phyloP scores from a whole-genome alignment of 2,888 invertebrate species.

The Drosophila silvestris region DNA sequence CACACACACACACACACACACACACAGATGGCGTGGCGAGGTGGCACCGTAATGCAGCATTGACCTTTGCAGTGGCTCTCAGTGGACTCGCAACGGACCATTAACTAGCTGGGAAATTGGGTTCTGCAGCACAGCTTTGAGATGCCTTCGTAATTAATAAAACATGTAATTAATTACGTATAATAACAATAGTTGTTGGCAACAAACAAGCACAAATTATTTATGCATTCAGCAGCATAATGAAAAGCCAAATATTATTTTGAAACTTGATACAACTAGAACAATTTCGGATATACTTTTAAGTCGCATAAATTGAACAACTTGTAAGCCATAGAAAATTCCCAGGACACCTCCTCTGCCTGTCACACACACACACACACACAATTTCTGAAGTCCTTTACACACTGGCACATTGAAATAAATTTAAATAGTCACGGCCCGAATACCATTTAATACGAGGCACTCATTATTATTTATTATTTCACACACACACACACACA shows the following conservation, averaged over 20 bases:
- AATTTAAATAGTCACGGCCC: not conserved
- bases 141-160: constrained; percentile 17
- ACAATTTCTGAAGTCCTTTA: not conserved
- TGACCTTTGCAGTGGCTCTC: constrained; percentile 23
- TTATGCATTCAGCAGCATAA: not conserved
- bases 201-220: not conserved
- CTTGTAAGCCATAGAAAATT: not conserved
- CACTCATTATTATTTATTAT: constrained; percentile 5
- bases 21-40: not conserved
- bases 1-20: constrained; percentile 25
- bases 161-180: constrained; percentile 1
- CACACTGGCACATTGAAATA: not conserved
- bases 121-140: not conserved
- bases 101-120: not conserved
- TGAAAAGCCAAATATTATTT: not conserved
- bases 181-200: not conserved
- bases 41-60: constrained; percentile 12
- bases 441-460: not conserved
- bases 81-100: constrained; percentile 21
- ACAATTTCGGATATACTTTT: not conserved
- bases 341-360: not conserved
- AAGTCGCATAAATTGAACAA: not conserved
- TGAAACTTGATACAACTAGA: too few species aligned
- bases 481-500: not conserved
- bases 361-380: too few species aligned